Conservation (phyloP, 2,797 vertebrate genomes). For the Phrynocephalus vlangalii region DNA sequence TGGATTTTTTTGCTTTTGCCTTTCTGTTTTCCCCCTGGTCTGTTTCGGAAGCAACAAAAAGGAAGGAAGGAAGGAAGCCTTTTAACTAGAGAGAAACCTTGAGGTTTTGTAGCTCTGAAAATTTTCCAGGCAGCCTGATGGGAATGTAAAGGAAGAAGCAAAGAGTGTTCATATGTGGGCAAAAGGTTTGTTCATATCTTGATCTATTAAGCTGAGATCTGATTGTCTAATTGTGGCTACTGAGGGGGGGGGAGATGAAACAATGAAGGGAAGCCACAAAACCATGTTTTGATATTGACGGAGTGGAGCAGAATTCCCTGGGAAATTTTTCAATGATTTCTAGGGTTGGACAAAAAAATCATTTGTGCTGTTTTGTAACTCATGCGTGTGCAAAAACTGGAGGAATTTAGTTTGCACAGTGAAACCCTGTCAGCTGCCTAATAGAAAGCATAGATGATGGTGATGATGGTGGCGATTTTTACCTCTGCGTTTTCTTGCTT, state of each 20-base stretch:
- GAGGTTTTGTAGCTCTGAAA: not conserved
- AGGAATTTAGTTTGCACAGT: not conserved
- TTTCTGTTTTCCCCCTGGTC: not conserved
- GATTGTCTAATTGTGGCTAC: not conserved
- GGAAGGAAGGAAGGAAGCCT: no score
- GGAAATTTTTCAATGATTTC: no score
- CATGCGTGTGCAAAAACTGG: not conserved
- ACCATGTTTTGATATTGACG: no score
- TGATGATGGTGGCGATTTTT: not conserved
- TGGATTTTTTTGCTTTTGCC: conserved; percentile 16
- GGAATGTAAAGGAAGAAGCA: not conserved
- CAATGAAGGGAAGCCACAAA: not conserved
- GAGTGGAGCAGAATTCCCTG: no score
- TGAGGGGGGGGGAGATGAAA: not conserved
- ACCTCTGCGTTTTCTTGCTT: not conserved
- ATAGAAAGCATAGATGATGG: not conserved
- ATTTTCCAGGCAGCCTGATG: no score
- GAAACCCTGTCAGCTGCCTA: not conserved
- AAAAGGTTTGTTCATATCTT: not conserved
- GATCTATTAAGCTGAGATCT: not conserved
- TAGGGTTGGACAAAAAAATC: no score
- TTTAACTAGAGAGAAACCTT: not conserved
- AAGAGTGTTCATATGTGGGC: not conserved
- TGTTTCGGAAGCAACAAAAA: not conserved
- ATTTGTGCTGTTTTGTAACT: not conserved